Conservation (phyloP, 1,140 invertebrate species). For the Hestina assimilis region DNA sequence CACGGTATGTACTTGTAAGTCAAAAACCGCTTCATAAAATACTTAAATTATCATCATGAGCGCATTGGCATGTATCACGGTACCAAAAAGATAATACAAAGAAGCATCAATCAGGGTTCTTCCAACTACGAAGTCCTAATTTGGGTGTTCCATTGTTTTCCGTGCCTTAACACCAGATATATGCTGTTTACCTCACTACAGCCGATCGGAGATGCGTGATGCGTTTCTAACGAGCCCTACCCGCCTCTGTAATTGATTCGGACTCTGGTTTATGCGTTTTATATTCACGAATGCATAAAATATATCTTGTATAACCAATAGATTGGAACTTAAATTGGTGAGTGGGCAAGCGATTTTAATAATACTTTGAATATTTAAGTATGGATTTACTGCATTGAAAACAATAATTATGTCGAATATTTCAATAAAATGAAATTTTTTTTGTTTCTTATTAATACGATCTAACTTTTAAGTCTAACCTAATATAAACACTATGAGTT, state of each 20-base stretch:
- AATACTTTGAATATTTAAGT: too few relatives aligned
- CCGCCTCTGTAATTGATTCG: slow-evolving; percentile 70
- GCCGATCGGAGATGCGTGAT: slow-evolving; percentile 74
- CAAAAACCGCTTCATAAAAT: slow-evolving; percentile 12
- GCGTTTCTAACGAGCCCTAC: slow-evolving; percentile 72
- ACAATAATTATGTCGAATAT: too few relatives aligned
- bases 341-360: neutral
- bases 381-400: too few relatives aligned
- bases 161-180: slow-evolving; percentile 66
- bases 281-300: slow-evolving; percentile 77
- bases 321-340: slow-evolving; percentile 2
- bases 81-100: slow-evolving; percentile 17
- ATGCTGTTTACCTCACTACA: slow-evolving; percentile 56
- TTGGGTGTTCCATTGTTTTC: slow-evolving; percentile 69
- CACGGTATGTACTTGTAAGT: slow-evolving; percentile 13
- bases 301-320: slow-evolving; percentile 37
- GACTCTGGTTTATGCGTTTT: slow-evolving; percentile 67
- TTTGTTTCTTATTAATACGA: too few relatives aligned
- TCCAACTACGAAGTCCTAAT: slow-evolving; percentile 51
- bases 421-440: too few relatives aligned
- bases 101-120: slow-evolving; percentile 32
- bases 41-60: slow-evolving; percentile 27
- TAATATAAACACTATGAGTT: too few relatives aligned
- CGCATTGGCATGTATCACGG: slow-evolving; percentile 29
- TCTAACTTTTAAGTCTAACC: too few relatives aligned